These are phyloP conservation scores for Neosilurus mollespiculum DNA, from an alignment of 2,797 vertebrate species.

Conservation along the genomic window DNA sequence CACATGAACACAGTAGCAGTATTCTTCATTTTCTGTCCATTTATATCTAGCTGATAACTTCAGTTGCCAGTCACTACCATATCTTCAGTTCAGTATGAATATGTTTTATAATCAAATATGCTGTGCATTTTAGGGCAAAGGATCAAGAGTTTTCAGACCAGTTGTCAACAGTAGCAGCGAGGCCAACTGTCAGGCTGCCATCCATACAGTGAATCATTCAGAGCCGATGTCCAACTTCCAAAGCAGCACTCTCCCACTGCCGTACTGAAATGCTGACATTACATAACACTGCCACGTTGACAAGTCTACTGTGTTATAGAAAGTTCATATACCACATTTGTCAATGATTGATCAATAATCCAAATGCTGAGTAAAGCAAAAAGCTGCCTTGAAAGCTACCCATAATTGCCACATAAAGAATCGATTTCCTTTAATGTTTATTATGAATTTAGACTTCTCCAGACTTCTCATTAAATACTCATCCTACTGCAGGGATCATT, in stretches of 20 bases:
- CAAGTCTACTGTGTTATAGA: conserved; percentile 34
- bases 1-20: conserved; percentile 3
- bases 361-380: background rate
- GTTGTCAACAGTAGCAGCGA: conserved; percentile 20
- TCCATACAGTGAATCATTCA: conserved; percentile 41
- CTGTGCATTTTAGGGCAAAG: conserved; percentile 15
- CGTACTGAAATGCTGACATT: conserved; percentile 11
- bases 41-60: background rate
- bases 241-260: conserved; percentile 1
- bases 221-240: conserved; percentile 31
- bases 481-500: background rate
- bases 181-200: conserved; percentile 20
- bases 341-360: conserved; percentile 24
- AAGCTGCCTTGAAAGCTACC: background rate
- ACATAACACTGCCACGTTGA: conserved; percentile 44
- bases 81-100: conserved; percentile 1
- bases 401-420: background rate
- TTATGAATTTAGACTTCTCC: no score
- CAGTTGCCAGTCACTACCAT: background rate
- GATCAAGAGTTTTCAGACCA: conserved; percentile 7
- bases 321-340: conserved; percentile 28
- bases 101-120: background rate
- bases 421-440: background rate
- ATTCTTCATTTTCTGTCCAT: conserved; percentile 11
- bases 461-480: background rate